Percentiles rank a stretch among this genome's conserved stretches.
These are phyloP conservation scores for Sphecodes monilicornis DNA, from an alignment of 2,888 invertebrate genomes.

Conservation along the genomic window DNA sequence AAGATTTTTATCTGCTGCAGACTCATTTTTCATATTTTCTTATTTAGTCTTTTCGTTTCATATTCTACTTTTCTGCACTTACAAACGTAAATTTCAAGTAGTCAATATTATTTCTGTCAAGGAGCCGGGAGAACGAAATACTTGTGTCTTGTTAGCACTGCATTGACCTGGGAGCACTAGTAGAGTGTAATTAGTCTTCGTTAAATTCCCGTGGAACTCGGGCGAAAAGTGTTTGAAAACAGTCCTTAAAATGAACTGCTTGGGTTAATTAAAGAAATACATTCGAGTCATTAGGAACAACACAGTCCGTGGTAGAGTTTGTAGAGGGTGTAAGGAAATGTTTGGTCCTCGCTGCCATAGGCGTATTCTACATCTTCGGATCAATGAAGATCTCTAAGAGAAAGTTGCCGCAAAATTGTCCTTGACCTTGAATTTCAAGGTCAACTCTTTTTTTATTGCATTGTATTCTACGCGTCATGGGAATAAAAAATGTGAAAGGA, in stretches of 20 bases:
- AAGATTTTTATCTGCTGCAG: not conserved
- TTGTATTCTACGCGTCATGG: no score
- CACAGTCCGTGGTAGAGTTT: not conserved
- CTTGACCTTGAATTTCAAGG: no score
- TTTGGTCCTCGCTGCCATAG: no score
- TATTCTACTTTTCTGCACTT: not conserved
- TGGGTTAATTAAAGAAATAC: not conserved
- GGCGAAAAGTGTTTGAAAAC: not conserved
- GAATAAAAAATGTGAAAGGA: no score
- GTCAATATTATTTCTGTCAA: not conserved
- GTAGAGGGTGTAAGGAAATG: no score
- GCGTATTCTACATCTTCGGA: no score
- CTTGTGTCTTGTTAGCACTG: constrained; percentile 4
- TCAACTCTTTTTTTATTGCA: no score
- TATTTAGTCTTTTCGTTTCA: not conserved
- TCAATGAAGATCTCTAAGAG: no score
- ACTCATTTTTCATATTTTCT: not conserved
- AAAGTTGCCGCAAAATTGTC: no score
- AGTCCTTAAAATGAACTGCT: not conserved
- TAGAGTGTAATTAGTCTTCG: constrained; percentile 9
- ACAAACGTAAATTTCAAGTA: not conserved
- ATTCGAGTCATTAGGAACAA: not conserved
- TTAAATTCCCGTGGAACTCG: not conserved
- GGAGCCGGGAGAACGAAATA: not conserved
- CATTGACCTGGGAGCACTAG: not conserved